Evolutionary conservation across 2,113 vertebrate genomes (phyloP).

Genomic region (Puntigrus tetrazona): DNA sequence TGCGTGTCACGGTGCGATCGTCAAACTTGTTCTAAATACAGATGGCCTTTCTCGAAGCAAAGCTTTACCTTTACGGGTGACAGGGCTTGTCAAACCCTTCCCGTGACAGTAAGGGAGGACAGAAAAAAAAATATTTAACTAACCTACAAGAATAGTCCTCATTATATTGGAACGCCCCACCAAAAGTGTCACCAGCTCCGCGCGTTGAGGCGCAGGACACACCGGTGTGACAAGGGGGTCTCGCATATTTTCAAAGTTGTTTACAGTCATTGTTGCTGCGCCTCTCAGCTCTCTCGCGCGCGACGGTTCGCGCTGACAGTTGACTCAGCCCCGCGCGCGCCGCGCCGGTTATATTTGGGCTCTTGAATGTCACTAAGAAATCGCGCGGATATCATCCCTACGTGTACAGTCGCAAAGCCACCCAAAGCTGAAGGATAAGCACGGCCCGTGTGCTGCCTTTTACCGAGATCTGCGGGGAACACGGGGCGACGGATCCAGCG

Average conservation of each 20-base stretch:
- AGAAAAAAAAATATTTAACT: constrained; percentile 18
- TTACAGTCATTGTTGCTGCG: constrained; percentile 42
- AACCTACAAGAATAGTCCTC: constrained; percentile 44
- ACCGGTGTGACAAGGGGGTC: background rate
- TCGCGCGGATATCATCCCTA: constrained; percentile 26
- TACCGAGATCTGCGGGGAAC: constrained; percentile 14
- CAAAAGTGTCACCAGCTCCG: constrained; percentile 33
- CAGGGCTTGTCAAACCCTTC: constrained; percentile 36
- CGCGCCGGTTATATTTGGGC: constrained; percentile 36
- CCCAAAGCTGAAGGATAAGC: constrained; percentile 1
- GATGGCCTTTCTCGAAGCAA: constrained; percentile 2
- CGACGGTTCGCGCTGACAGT: constrained; percentile 16
- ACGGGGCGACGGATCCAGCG: constrained; percentile 3
- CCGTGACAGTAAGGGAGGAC: constrained; percentile 19
- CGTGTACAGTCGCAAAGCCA: constrained; percentile 22
- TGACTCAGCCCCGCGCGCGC: background rate
- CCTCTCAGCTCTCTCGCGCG: constrained; percentile 8
- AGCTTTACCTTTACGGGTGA: constrained; percentile 30
- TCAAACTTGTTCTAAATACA: constrained; percentile 21
- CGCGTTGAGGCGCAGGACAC: background rate
- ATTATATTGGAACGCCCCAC: constrained; percentile 41
- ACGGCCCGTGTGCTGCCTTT: background rate
- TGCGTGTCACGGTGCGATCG: background rate
- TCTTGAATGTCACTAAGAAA: constrained; percentile 36
- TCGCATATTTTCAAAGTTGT: constrained; percentile 30